Base-by-base conservation (phyloP, 1,140 invertebrate species). In the Littorina saxatilis region DNA sequence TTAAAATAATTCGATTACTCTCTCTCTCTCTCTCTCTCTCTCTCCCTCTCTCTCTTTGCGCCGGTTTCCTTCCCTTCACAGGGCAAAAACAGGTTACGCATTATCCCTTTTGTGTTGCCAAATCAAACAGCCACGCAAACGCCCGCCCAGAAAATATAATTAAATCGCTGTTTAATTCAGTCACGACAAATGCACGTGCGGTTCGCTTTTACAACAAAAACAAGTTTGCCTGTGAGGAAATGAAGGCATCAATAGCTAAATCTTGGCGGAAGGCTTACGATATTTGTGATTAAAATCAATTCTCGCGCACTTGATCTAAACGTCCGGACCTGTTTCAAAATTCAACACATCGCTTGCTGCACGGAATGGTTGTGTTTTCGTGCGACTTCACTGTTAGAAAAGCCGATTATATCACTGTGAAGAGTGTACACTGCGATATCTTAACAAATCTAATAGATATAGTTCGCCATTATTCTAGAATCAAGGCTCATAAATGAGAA, bases 221-320 rank as follows among this genome's bases (percentile, higher is more conserved):
- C 13, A 52, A 15, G 7, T 73, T n/a, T 27, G 43, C 0, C 39
- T 27, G 50, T 52, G n/a, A 74, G 43, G 43, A 74, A 55, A 55
- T 50, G n/a, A 47, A 52, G 13, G 43, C 50, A 50, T 29, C 27
- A 40, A 75, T 75, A n/a, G 72, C 72, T 68, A 68, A 68, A 68
- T 68, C 66, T 39, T 68, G 32, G 66, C 66, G 35, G 66, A 68
- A 68, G 66, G 35, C 35, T 68, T 68, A 68, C 32, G 66, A 68
- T 35, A 40, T 68, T 68, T 68, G 37, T 39, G 37, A 68, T 68
- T 23, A 68, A 37, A 68, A 68, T 68, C 66, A 68, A 68, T 68
- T 37, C 66, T 68, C 23, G 66, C 66, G 66, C 66, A 68, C 66
- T 68, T 68, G 66, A 68, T 68, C 66, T 32, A 35, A 68, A 35